These are phyloP conservation scores for Rhinolophus ferrumequinum DNA, from an alignment of 2,113 vertebrate genomes.

Conservation along the genomic window DNA sequence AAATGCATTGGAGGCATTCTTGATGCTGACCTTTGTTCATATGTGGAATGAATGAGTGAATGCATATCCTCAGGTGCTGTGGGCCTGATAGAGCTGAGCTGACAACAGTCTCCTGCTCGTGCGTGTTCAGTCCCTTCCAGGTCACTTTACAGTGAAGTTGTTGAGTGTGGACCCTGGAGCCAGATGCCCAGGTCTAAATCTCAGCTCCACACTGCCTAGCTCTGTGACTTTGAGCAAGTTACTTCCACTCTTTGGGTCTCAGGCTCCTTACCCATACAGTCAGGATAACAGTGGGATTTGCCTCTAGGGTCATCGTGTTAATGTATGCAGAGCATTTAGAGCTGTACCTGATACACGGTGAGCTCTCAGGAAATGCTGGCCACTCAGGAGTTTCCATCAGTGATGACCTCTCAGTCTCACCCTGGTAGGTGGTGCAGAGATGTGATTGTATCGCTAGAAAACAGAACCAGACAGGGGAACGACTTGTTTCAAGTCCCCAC, in stretches of 20 bases:
- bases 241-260: background rate
- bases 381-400: background rate
- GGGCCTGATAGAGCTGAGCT: background rate
- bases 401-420: background rate
- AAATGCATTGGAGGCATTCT: background rate
- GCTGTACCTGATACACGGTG: background rate
- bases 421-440: background rate
- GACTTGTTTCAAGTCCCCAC: background rate
- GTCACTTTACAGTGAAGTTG: background rate
- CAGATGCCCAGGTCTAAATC: background rate
- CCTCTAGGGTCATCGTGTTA: background rate
- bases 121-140: background rate
- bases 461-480: background rate
- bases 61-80: background rate
- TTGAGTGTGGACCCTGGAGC: background rate
- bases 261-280: background rate
- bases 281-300: background rate
- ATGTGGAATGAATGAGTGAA: background rate
- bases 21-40: background rate
- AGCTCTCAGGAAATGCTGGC: background rate
- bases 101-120: background rate
- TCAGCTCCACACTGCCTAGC: background rate
- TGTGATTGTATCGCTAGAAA: slow-evolving; percentile 3
- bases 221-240: background rate
- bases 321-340: background rate